phyloP scores from a whole-genome alignment of 2,113 vertebrate species.

The Spea bombifrons region DNA sequence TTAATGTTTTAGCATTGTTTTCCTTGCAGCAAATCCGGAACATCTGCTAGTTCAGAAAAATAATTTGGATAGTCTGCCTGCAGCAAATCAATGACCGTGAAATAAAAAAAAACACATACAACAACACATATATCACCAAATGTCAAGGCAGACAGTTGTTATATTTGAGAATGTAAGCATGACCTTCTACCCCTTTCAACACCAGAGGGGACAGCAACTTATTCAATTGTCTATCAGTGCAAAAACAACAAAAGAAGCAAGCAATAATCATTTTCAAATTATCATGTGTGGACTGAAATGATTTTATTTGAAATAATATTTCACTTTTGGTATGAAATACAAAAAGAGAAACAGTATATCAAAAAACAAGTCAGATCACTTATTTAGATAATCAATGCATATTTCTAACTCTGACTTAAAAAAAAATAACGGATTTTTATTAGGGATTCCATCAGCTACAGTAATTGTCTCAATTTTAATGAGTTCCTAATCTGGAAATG shows the following conservation, averaged over 20 bases:
- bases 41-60: conserved; percentile 44
- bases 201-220: background rate
- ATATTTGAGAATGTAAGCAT: conserved; percentile 29
- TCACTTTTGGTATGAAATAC: no score
- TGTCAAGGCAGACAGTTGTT: conserved; percentile 45
- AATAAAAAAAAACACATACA: background rate
- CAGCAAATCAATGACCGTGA: conserved; percentile 33
- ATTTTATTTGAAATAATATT: background rate
- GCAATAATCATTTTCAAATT: background rate
- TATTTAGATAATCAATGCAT: no score
- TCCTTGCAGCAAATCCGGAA: conserved; percentile 24
- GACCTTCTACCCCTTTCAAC: background rate
- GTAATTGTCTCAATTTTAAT: no score
- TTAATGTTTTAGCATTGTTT: conserved; percentile 47
- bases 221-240: background rate
- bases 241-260: background rate
- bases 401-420: no score
- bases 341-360: no score
- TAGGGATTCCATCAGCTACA: no score
- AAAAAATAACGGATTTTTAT: no score
- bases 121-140: conserved; percentile 18
- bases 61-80: conserved; percentile 36
- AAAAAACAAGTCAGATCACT: no score
- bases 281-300: background rate
- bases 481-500: no score